Percentiles rank a stretch among this genome's conserved stretches.
phyloP scores from a whole-genome alignment of 1,140 invertebrate species.

The Ips typographus region DNA sequence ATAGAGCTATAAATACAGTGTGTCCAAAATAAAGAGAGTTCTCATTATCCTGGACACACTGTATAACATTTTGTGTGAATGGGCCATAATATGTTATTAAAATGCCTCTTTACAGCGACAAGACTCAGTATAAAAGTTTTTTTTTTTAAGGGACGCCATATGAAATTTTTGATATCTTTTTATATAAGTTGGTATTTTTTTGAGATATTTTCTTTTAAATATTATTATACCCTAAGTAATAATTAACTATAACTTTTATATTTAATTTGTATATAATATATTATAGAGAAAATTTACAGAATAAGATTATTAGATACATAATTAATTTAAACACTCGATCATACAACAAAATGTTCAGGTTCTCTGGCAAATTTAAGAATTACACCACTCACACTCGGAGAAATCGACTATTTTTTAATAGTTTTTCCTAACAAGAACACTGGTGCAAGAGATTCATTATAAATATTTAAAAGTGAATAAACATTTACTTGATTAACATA shows the following conservation, averaged over 20 bases:
- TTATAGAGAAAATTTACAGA: slow-evolving; percentile 53
- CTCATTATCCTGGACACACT: too few relatives aligned
- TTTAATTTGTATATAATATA: slow-evolving; percentile 51
- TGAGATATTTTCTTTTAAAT: slow-evolving; percentile 47
- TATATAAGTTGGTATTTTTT: slow-evolving; percentile 40
- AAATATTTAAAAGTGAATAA: slow-evolving; percentile 38
- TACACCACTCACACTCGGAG: slow-evolving; percentile 43
- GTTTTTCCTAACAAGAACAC: slow-evolving; percentile 35
- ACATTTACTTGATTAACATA: slow-evolving; percentile 43
- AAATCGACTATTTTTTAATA: slow-evolving; percentile 24
- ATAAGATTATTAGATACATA: slow-evolving; percentile 51
- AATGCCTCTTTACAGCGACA: slow-evolving; percentile 23
- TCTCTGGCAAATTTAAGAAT: not conserved
- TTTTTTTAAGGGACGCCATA: slow-evolving; percentile 48
- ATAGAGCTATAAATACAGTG: too few relatives aligned
- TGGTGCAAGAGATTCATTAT: slow-evolving; percentile 46
- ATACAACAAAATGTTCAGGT: slow-evolving; percentile 42
- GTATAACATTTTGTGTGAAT: not conserved
- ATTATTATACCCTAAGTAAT: slow-evolving; percentile 23
- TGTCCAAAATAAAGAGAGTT: too few relatives aligned
- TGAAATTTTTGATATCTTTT: slow-evolving; percentile 50
- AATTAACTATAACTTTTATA: slow-evolving; percentile 51
- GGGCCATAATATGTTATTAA: slow-evolving; percentile 1
- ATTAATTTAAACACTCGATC: slow-evolving; percentile 44
- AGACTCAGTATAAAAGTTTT: slow-evolving; percentile 46